A percentile compares a stretch with the other conserved stretches of the same genome.
Conservation (phyloP, 2,888 invertebrate species). For the Autographa gamma region DNA sequence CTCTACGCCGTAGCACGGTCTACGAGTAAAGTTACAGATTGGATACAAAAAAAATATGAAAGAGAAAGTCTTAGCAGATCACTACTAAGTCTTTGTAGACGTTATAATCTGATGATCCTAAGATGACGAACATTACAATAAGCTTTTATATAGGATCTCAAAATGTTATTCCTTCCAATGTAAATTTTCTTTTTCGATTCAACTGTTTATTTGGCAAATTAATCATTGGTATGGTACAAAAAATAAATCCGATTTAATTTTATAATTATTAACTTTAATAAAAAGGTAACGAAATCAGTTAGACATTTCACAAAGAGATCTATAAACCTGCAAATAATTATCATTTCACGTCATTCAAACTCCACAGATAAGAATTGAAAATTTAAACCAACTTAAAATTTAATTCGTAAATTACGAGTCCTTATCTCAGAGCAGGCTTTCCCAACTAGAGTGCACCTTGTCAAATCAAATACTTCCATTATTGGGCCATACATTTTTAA, state of each 20-base stretch:
- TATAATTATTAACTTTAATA: conserved; percentile 30
- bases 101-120: neutral
- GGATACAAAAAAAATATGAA: neutral
- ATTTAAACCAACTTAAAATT: conserved; percentile 24
- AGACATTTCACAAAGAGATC: conserved; percentile 36
- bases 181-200: too few species aligned
- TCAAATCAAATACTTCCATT: conserved; percentile 73
- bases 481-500: conserved; percentile 87
- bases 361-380: conserved; percentile 53
- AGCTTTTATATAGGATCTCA: neutral
- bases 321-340: conserved; percentile 43
- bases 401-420: conserved; percentile 39
- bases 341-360: conserved; percentile 27
- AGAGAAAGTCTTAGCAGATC: neutral
- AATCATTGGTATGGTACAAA: neutral
- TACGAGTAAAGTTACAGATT: conserved; percentile 43
- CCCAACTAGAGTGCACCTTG: conserved; percentile 71
- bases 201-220: too few species aligned
- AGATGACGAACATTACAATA: neutral
- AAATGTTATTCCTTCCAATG: neutral
- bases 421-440: conserved; percentile 62
- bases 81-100: neutral
- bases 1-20: conserved; percentile 46
- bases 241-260: neutral
- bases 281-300: conserved; percentile 32